These are phyloP conservation scores for Ceyx cyanopectus DNA, from an alignment of 2,113 vertebrate species.

Conservation along the genomic window DNA sequence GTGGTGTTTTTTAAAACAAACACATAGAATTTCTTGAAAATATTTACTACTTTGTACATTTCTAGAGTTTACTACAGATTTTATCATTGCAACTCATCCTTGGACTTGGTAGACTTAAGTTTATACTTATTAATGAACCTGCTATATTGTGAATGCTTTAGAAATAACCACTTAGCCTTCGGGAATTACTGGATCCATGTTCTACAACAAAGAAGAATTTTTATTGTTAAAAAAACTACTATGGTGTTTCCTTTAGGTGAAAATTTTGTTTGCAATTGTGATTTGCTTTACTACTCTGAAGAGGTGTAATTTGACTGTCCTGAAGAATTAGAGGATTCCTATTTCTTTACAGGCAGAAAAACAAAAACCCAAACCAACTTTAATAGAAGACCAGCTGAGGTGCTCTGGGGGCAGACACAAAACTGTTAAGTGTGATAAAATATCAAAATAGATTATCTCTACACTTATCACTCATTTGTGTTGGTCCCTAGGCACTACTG, in stretches of 20 bases:
- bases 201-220: neutral
- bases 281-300: neutral
- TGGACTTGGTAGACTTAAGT: neutral
- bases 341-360: neutral
- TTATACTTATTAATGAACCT: neutral
- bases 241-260: neutral
- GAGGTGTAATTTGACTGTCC: neutral
- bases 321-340: neutral
- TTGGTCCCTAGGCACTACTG: neutral
- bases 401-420: neutral
- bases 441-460: neutral
- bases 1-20: neutral
- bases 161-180: neutral
- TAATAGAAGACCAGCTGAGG: neutral
- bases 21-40: neutral
- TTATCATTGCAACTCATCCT: neutral
- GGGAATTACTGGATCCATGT: neutral
- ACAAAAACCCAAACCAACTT: neutral
- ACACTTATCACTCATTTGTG: neutral
- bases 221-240: neutral
- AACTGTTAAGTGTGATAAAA: neutral
- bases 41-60: neutral
- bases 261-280: neutral
- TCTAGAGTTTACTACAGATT: neutral
- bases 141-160: neutral